Evolutionary conservation across 2,888 invertebrate genomes (phyloP).

Genomic region (Creontiades dilutus): DNA sequence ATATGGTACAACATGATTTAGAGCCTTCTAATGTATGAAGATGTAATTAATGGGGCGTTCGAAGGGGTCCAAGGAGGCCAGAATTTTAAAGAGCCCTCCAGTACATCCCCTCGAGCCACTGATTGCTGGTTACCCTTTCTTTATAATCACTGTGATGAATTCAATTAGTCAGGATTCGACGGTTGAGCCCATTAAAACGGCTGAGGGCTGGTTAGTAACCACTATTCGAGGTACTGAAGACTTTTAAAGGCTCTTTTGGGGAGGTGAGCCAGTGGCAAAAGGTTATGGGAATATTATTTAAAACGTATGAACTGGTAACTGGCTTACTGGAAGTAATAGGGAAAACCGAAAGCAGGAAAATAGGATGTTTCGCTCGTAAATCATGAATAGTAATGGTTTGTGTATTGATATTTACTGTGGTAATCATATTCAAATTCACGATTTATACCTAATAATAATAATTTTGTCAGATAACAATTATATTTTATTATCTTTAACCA

Average conservation of each 20-base stretch:
- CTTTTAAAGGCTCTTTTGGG: not conserved
- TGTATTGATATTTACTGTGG: too few species aligned
- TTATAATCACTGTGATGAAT: slow-evolving; percentile 68
- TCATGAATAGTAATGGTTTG: too few species aligned
- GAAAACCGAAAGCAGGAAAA: too few species aligned
- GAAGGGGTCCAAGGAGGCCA: slow-evolving; percentile 28
- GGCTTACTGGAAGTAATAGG: too few species aligned
- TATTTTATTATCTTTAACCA: too few species aligned
- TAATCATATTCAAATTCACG: too few species aligned
- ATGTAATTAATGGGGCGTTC: slow-evolving; percentile 65
- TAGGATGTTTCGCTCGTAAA: too few species aligned
- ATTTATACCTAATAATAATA: too few species aligned
- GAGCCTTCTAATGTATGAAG: slow-evolving; percentile 60
- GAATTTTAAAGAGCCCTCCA: slow-evolving; percentile 65
- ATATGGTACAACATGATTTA: slow-evolving; percentile 69
- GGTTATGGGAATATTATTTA: not conserved
- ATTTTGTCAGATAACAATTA: too few species aligned
- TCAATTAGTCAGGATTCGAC: slow-evolving; percentile 65
- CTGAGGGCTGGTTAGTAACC: slow-evolving; percentile 39
- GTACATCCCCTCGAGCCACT: slow-evolving; percentile 67
- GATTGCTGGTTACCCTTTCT: slow-evolving; percentile 69
- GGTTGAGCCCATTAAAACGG: slow-evolving; percentile 40
- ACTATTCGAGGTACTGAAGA: not conserved
- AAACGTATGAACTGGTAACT: too few species aligned
- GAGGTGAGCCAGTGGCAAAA: not conserved